Evolutionary conservation across 2,113 vertebrate species (phyloP).

Genomic region (Lota lota): DNA sequence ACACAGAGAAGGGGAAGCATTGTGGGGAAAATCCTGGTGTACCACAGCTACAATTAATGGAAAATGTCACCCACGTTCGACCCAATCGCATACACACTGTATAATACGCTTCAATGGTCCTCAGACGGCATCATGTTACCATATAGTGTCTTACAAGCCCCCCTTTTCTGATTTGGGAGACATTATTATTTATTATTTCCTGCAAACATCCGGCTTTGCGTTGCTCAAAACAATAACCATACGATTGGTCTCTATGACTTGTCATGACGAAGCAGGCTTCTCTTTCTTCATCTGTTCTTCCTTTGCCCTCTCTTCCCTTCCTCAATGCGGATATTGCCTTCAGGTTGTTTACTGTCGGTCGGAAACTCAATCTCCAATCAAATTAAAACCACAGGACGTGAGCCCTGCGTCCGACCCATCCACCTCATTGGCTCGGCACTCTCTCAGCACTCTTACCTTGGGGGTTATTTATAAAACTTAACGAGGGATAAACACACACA

Average conservation of each 20-base stretch:
- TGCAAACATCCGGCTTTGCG: conserved; percentile 31
- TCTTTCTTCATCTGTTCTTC: neutral
- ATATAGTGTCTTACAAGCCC: too few relatives aligned
- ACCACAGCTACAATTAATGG: too few relatives aligned
- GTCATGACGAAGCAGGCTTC: conserved; percentile 42
- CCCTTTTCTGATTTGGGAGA: too few relatives aligned
- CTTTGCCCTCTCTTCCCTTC: neutral
- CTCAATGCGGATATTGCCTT: conserved; percentile 33
- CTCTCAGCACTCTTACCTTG: conserved; percentile 18
- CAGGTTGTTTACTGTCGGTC: conserved; percentile 43
- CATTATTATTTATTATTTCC: conserved; percentile 3
- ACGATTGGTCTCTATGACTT: conserved; percentile 42
- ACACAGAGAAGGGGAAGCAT: too few relatives aligned
- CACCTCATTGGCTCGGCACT: conserved; percentile 12
- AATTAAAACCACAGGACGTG: conserved; percentile 35
- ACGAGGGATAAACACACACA: conserved; percentile 29
- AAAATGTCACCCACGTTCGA: too few relatives aligned
- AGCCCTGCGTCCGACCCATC: conserved; percentile 30
- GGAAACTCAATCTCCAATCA: conserved; percentile 49
- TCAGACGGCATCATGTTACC: too few relatives aligned
- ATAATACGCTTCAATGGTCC: too few relatives aligned
- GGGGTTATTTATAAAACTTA: conserved; percentile 49
- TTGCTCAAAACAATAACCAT: conserved; percentile 49
- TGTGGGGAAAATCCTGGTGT: too few relatives aligned
- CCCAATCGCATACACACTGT: neutral